These are phyloP conservation scores for Liolophura sinensis DNA, from an alignment of 1,140 invertebrate species.

Conservation along the genomic window DNA sequence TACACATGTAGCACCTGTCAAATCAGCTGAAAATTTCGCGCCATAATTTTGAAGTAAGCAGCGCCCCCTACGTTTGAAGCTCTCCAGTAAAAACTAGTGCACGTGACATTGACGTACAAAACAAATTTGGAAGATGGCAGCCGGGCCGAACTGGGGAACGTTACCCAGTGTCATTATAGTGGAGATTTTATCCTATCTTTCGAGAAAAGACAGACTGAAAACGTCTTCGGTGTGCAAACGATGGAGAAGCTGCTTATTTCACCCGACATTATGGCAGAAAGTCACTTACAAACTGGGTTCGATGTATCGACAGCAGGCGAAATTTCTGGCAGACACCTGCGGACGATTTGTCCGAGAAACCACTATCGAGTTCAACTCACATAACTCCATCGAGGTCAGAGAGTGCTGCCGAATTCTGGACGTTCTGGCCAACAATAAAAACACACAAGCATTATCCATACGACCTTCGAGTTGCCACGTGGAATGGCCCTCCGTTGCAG, in stretches of 20 bases:
- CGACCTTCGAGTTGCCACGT: slow-evolving; percentile 57
- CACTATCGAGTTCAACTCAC: slow-evolving; percentile 58
- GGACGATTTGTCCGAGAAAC: slow-evolving; percentile 59
- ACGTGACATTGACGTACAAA: slow-evolving; percentile 37
- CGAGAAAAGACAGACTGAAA: slow-evolving; percentile 63
- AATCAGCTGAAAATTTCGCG: too few species aligned
- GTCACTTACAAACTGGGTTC: slow-evolving; percentile 55
- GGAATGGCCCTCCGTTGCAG: slow-evolving; percentile 35
- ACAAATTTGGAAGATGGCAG: slow-evolving; percentile 49
- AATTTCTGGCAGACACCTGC: slow-evolving; percentile 57
- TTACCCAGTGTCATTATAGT: slow-evolving; percentile 68
- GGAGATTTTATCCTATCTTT: slow-evolving; percentile 67
- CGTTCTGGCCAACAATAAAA: slow-evolving; percentile 48
- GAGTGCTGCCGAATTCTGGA: slow-evolving; percentile 44
- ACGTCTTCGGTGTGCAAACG: slow-evolving; percentile 67
- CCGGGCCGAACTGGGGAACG: slow-evolving; percentile 51
- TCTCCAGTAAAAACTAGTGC: slow-evolving; percentile 1
- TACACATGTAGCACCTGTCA: too few species aligned
- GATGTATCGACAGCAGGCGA: slow-evolving; percentile 53
- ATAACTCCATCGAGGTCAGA: slow-evolving; percentile 51
- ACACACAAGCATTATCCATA: slow-evolving; percentile 53
- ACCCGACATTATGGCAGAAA: slow-evolving; percentile 66
- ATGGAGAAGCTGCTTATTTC: slow-evolving; percentile 68
- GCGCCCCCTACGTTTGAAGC: too few species aligned
- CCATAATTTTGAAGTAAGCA: too few species aligned